phyloP scores from a whole-genome alignment of 2,113 vertebrate genomes.

The Tragulus kanchil region DNA sequence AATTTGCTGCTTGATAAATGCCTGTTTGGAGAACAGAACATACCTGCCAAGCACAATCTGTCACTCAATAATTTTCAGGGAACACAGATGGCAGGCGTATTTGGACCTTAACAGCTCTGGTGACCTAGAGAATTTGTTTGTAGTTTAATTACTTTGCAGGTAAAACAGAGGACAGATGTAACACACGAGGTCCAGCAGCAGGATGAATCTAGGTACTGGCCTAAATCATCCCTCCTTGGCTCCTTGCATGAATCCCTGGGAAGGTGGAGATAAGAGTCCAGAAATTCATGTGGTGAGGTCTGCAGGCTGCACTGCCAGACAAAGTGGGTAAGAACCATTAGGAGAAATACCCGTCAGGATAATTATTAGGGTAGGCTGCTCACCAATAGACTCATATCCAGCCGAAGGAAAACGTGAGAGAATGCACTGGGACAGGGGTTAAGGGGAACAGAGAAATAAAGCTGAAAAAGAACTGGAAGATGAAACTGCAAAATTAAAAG shows the following conservation, averaged over 20 bases:
- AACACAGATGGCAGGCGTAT: conserved; percentile 36
- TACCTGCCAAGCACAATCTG: conserved; percentile 65
- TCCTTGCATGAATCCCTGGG: neutral
- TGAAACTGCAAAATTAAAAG: conserved; percentile 42
- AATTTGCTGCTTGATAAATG: conserved; percentile 64
- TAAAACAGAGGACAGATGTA: conserved; percentile 62
- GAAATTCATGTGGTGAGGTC: neutral
- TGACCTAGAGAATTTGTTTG: neutral
- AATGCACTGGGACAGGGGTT: neutral
- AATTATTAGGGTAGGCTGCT: neutral
- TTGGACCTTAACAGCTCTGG: conserved; percentile 37
- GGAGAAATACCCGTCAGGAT: neutral
- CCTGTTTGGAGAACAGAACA: conserved; percentile 47
- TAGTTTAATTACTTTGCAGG: conserved; percentile 60
- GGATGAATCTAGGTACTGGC: neutral
- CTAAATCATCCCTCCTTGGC: neutral
- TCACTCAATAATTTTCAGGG: conserved; percentile 50
- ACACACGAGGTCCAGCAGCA: neutral
- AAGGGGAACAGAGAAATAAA: neutral
- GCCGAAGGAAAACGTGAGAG: neutral
- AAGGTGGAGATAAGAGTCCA: neutral
- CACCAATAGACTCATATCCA: neutral
- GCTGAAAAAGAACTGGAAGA: neutral
- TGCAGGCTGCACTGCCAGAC: neutral
- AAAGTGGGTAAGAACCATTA: neutral